Base-by-base conservation (phyloP, 2,113 vertebrate species). In the Collichthys lucidus region DNA sequence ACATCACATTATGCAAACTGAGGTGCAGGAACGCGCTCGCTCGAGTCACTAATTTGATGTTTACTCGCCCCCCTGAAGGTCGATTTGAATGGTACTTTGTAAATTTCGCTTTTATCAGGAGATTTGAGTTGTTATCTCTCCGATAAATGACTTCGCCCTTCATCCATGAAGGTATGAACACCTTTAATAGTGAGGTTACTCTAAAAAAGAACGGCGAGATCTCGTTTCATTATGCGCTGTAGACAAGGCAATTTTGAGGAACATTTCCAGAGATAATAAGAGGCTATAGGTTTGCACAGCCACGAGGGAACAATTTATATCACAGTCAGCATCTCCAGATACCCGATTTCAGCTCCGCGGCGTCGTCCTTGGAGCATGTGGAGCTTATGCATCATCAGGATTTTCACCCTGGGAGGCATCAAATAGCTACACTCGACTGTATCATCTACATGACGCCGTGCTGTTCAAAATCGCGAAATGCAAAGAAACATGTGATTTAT, bases 351-450 rank as follows among this genome's bases (percentile, higher is more conserved):
- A 69, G 71, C 85, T 69, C 26, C 62, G 19, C 19, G 20, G 50
- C 52, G 74, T 31, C 0, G 49, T 82, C 81, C 73, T 89, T 72
- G 69, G 75, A 80, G 76, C 17, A 31, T 42, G 52, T 17, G 4
- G 59, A 77, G 69, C 55, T 76, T 75, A 65, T 83, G 56, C 83
- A 84, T 68, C 64, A 73, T 82, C 65, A 52, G 70, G 29, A 15
- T 64, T 80, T 35, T 90, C 56, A 40, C 42, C 29, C 55, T 24
- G 10, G 17, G 77, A 83, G 52, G 50, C 22, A 52, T 61, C 17
- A 16, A 9, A 26, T n/a, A 61, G 2, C 24, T 24, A 62, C 47
- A 46, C 55, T 10, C 24, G 0, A 65, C 44, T 22, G 24, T 35
- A 60, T 69, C 73, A 49, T 72, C 60, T 29, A 6, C 60, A 50